Evolutionary conservation across 2,888 invertebrate genomes (phyloP), one percentile per base, ranked within the genome.

Genomic region (Eupithecia abbreviata): DNA sequence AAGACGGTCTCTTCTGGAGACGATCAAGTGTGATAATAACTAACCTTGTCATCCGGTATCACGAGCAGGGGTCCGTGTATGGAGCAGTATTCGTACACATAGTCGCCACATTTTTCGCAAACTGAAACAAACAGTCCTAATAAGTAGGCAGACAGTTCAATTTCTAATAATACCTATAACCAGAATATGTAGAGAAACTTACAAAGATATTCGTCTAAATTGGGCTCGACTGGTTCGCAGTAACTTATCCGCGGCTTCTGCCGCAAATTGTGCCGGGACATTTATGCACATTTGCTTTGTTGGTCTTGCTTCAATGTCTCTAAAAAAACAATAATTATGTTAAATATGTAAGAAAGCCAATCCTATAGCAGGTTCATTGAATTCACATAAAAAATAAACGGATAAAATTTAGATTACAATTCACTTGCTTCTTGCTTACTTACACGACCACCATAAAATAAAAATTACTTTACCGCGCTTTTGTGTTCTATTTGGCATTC

Each of bases 21-120:
- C 30, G 30, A 30, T 30, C 30, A 30, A 30, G 30, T 7, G 7
- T 43, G 7, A 43, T 43, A 43, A 9, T 4, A 4, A 47, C 78
- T 81, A 82, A 90, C 91, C 88, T 88, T 88, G 45, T 88, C 86
- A 79, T 91, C 91, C 0, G 90, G 91, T 45, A 91, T 79, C 5
- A 90, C 85, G 3, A 89, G 83, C 55, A 89, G 79, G 0, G 89
- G 84, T 0, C 91, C 90, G 41, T 91, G 91, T 55, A 90, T 84
- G 0, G 90, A 82, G 76, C 91, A 91, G 76, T 90, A 90, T 67
- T 91, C 90, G 72, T 85, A 90, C 0, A 91, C 91, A 73, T 82
- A 89, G 76, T 90, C 90, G 0, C 78, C 78, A 73, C 91, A 91
- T 6, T 85, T 81, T 0, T 87, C 84, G 65, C 90, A 90, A 83